These are phyloP conservation scores for Aporrectodea caliginosa DNA, from an alignment of 1,140 invertebrate genomes.

Conservation along the genomic window DNA sequence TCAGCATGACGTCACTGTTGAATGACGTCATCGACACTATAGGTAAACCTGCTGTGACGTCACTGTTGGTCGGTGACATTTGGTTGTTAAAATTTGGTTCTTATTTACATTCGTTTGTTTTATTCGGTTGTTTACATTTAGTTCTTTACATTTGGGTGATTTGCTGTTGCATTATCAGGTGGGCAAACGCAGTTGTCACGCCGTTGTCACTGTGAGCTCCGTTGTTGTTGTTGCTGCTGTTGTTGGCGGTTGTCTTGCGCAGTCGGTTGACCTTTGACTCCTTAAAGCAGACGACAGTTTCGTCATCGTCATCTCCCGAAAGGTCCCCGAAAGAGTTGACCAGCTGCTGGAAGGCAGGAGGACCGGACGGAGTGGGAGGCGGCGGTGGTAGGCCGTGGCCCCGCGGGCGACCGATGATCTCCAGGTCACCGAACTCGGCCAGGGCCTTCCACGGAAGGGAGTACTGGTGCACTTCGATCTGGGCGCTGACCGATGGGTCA, in stretches of 20 bases:
- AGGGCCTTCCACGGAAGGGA: conserved; percentile 65
- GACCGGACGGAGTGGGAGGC: not conserved
- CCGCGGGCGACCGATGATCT: not conserved
- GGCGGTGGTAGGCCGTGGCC: not conserved
- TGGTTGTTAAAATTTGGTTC: too few species aligned
- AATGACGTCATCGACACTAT: too few species aligned
- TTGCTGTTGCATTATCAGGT: not conserved
- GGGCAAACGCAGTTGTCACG: not conserved
- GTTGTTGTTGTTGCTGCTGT: not conserved
- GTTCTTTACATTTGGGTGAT: too few species aligned
- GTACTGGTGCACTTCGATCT: conserved; percentile 86
- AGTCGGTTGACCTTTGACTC: not conserved
- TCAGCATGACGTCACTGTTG: too few species aligned
- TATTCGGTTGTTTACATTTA: too few species aligned
- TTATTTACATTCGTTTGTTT: too few species aligned
- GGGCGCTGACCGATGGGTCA: conserved; percentile 63
- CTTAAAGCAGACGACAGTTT: not conserved
- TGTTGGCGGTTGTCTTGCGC: not conserved
- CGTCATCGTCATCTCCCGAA: not conserved
- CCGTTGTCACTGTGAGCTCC: not conserved
- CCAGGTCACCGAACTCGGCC: not conserved
- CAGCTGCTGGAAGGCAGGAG: not conserved
- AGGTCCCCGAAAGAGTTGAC: not conserved
- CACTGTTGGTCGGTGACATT: too few species aligned
- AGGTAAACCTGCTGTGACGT: too few species aligned